phyloP scores from a whole-genome alignment of 2,113 vertebrate species.

The Oophaga pumilio region DNA sequence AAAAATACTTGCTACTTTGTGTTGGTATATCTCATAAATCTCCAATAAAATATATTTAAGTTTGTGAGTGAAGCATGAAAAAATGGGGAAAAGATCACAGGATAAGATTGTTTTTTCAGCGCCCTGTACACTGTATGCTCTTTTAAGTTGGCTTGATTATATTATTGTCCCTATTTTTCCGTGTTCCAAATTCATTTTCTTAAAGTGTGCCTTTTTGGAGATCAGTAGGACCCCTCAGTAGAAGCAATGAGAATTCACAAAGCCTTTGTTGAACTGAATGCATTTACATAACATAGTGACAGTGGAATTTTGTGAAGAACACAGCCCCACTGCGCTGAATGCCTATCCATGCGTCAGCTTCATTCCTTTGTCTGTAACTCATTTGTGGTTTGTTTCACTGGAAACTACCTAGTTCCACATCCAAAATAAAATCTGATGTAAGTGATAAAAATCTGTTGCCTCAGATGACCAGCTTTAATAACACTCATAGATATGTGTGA shows the following conservation, averaged over 20 bases:
- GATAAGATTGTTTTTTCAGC: too few species aligned
- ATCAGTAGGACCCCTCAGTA: not conserved
- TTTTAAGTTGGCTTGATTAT: not conserved
- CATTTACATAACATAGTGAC: constrained; percentile 42
- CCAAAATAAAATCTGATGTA: constrained; percentile 43
- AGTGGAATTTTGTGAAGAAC: constrained; percentile 33
- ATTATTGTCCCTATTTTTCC: not conserved
- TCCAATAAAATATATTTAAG: too few species aligned
- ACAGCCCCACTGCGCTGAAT: not conserved
- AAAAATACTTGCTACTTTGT: too few species aligned
- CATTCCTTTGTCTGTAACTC: constrained; percentile 51
- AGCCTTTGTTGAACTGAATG: constrained; percentile 12
- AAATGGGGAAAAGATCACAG: too few species aligned
- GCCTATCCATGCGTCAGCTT: constrained; percentile 14
- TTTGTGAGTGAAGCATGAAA: too few species aligned
- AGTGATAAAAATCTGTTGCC: constrained; percentile 43
- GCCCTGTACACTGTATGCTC: not conserved
- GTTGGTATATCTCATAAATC: too few species aligned
- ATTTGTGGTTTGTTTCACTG: constrained; percentile 40
- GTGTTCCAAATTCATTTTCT: not conserved
- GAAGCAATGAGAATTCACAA: not conserved
- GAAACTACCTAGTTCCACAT: constrained; percentile 45
- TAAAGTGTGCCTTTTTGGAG: not conserved
- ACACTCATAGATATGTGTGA: constrained; percentile 19
- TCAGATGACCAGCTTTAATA: constrained; percentile 44